phyloP scores from a whole-genome alignment of 2,888 invertebrate genomes.

The Itoplectis maculator region DNA sequence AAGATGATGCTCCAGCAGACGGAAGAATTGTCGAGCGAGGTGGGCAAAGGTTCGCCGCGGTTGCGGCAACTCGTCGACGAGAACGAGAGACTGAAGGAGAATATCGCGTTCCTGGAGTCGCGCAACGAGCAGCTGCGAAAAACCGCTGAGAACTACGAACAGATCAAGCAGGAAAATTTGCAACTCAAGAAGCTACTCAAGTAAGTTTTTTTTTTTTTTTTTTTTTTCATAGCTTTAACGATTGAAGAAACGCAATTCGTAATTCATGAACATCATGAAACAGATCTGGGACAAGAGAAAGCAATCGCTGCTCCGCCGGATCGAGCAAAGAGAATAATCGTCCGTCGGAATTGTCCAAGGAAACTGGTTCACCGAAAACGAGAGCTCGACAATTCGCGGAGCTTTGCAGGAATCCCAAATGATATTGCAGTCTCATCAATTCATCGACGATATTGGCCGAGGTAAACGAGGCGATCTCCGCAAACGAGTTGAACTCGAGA shows the following conservation, averaged over 20 bases:
- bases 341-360: not conserved
- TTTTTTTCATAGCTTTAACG: too few relatives aligned
- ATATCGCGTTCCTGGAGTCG: constrained; percentile 73
- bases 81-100: constrained; percentile 77
- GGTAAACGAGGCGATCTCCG: not conserved
- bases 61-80: constrained; percentile 73
- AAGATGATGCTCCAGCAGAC: constrained; percentile 77
- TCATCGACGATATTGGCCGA: not conserved
- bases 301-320: not conserved
- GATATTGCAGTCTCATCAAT: not conserved
- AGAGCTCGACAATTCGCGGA: constrained; percentile 8
- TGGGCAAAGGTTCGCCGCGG: constrained; percentile 66
- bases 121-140: constrained; percentile 77
- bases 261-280: constrained; percentile 6
- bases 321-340: constrained; percentile 21
- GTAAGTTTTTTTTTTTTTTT: constrained; percentile 21
- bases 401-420: constrained; percentile 25
- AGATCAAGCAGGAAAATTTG: constrained; percentile 78
- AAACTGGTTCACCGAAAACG: not conserved
- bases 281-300: constrained; percentile 27
- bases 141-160: constrained; percentile 74
- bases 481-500: constrained; percentile 9
- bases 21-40: constrained; percentile 77
- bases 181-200: constrained; percentile 75
- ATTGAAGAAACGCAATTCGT: too few relatives aligned